Evolutionary conservation across 1,140 invertebrate genomes (phyloP), one percentile per base, ranked within the genome.

Genomic region (Procambarus virginalis): DNA sequence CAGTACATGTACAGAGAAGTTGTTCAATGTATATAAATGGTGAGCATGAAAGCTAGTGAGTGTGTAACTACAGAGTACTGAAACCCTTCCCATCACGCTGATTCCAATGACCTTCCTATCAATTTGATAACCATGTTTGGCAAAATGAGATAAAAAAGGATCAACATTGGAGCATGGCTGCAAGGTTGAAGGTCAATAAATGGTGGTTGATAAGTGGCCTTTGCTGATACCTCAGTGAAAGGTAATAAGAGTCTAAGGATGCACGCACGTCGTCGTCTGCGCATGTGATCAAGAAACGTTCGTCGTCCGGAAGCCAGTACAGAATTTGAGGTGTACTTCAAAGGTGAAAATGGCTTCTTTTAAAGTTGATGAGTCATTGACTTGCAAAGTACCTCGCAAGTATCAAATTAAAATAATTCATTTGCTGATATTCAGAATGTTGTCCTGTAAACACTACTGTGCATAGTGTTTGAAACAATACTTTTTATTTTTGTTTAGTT

Each of bases 1-100:
- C 55, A 77, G 45, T 77, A 78, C 20, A 60, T 86, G 73, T 86
- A 77, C 75, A 86, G 73, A 86, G 22, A 68, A 70, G n/a, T 60
- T 70, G 46, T 84, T 70, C 46, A 84, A 34, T 84, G 81, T 84
- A 48, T 48, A 20, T 64, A 70, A 83, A 49, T 48, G 51, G 34
- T 60, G 46, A 64, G 80, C n/a, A 20, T 45, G 81, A 70, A 70
- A 73, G 60, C 10, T 20, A 70, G 46, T 49, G 46, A 51, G 46
- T 22, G 46, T 9, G 10, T 46, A 79, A 51, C 46, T 79, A 51
- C 49, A 49, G 12, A 77, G 45, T 45, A 77, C 34, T n/a, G 48
- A 77, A 77, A 77, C 75, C 48, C 48, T 77, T 46, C 60, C 60
- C 60, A 64, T 64, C 12, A 64, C 60, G 17, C 60, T 64, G 60